phyloP scores from a whole-genome alignment of 1,140 invertebrate genomes.

The Meloidogyne hapla region DNA sequence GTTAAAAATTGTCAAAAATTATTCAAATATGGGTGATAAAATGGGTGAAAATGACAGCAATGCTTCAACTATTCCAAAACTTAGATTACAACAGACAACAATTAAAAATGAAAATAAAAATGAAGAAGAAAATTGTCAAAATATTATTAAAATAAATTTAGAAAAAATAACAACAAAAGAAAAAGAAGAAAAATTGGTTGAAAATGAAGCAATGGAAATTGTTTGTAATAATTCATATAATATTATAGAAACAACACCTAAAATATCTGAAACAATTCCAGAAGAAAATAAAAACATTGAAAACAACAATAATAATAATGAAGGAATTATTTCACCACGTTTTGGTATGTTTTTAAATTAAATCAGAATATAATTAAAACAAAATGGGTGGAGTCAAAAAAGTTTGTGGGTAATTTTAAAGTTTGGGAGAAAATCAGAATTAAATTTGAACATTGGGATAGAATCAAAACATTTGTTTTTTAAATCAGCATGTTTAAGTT shows the following conservation, averaged over 20 bases:
- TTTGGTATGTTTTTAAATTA: background rate
- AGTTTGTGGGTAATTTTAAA: background rate
- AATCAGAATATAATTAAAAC: background rate
- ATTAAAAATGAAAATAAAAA: background rate
- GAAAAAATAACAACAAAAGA: too few species aligned
- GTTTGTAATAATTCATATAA: background rate
- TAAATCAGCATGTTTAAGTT: too few species aligned
- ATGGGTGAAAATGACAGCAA: background rate
- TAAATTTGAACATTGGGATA: too few species aligned
- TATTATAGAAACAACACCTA: background rate
- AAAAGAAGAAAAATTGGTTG: background rate
- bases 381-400: too few species aligned
- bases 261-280: background rate
- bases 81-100: conserved; percentile 6
- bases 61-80: background rate
- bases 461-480: too few species aligned
- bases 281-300: background rate
- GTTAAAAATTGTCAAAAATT: background rate
- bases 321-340: background rate
- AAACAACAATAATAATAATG: background rate
- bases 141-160: too few species aligned
- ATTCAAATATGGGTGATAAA: background rate
- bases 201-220: background rate
- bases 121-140: too few species aligned
- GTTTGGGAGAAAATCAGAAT: background rate